Evolutionary conservation across 37 sponge, comb jelly and placozoan genomes (phyloP), one percentile per base, ranked within the genome.

Genomic region (Theonella swinhoei): DNA sequence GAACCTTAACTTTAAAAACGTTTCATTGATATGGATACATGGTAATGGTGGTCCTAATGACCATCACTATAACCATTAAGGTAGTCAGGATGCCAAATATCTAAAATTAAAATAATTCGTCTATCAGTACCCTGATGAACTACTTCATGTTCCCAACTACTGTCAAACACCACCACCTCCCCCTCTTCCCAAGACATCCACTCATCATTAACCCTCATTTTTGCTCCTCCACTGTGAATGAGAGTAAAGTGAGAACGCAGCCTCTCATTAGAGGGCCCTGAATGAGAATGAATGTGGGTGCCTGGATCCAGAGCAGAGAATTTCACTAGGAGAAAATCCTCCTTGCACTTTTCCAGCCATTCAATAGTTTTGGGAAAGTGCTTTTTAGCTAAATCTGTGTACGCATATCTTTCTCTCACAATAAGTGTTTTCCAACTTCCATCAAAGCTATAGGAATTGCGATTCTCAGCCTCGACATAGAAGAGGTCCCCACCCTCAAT

Each of bases 81-180:
- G 54, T 47, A 71, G 23, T 88, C 88, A 0, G 92, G 92, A 64
- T 92, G 92, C 92, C 92, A 92, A 64, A 92, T 79, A 65, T 92
- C 92, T 35, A 88, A 60, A 0, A 92, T 92, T 36, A 92, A 81
- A 4, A 92, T 85, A 66, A 80, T 84, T 25, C 92, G 72, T 30
- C 71, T 58, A 2, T 88, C 81, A 8, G 35, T 58, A 0, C 92
- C 92, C 17, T 64, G 42, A 33, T 92, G 81, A 0, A 79, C 9
- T 14, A 92, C 92, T 59, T 92, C 92, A 62, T 92, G 92, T 74
- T 92, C 92, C 78, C 84, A 92, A 28, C 80, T 79, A 77, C 78
- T 83, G 42, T 92, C 92, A 66, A 92, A 88, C 7, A 92, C 64
- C 36, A 88, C 42, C 19, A 84, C 92, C 60, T 83, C 78, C 41